Conservation (phyloP, 2,888 invertebrate species). For the Homarus gammarus region DNA sequence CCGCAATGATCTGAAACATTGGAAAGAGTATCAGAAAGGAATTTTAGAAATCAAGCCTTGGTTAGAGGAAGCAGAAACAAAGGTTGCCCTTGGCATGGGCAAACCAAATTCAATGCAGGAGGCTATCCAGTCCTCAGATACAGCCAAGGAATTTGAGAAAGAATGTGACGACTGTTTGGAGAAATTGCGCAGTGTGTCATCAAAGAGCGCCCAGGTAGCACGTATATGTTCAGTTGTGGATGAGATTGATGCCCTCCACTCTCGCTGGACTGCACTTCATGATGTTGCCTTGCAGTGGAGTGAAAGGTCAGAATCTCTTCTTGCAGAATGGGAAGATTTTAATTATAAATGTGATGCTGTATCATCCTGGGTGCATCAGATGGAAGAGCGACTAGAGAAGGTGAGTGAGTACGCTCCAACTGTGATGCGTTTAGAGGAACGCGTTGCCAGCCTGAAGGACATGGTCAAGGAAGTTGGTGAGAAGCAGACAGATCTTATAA, state of each 20-base stretch:
- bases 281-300: slow-evolving; percentile 87
- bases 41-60: slow-evolving; percentile 86
- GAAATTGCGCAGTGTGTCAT: slow-evolving; percentile 87
- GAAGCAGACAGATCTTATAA: slow-evolving; percentile 90
- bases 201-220: slow-evolving; percentile 87
- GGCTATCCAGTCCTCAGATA: slow-evolving; percentile 81
- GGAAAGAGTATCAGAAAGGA: slow-evolving; percentile 90
- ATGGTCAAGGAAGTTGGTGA: slow-evolving; percentile 90
- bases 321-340: slow-evolving; percentile 89
- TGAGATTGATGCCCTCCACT: slow-evolving; percentile 90
- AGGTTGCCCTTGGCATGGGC: slow-evolving; percentile 85
- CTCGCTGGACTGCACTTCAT: slow-evolving; percentile 87
- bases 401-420: slow-evolving; percentile 77
- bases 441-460: slow-evolving; percentile 77
- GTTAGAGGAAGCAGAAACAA: slow-evolving; percentile 92
- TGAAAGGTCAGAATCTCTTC: slow-evolving; percentile 88
- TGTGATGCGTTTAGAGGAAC: slow-evolving; percentile 76
- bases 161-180: slow-evolving; percentile 89
- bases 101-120: slow-evolving; percentile 90
- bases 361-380: slow-evolving; percentile 86
- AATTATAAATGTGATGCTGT: slow-evolving; percentile 88
- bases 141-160: slow-evolving; percentile 85
- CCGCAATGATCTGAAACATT: slow-evolving; percentile 88
- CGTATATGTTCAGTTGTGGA: slow-evolving; percentile 89
- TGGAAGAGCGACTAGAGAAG: slow-evolving; percentile 78